Conservation (phyloP, 2,797 vertebrate genomes). For the Todus mexicanus region DNA sequence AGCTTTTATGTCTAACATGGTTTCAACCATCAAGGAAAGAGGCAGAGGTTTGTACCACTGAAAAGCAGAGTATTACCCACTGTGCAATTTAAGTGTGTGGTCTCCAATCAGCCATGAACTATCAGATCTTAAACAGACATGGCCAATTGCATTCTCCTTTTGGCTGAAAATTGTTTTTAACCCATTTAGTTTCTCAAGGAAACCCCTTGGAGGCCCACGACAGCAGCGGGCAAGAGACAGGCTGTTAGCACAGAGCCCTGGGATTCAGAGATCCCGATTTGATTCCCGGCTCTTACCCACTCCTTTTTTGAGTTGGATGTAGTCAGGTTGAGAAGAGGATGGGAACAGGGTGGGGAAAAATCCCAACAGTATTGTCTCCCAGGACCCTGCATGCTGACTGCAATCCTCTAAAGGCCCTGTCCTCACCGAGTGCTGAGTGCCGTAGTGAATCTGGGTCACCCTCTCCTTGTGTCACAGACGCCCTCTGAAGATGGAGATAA, state of each 20-base stretch:
- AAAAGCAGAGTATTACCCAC: neutral
- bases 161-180: neutral
- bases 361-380: neutral
- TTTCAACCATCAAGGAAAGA: neutral
- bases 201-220: neutral
- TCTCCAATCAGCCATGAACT: neutral
- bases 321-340: neutral
- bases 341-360: rapidly evolving
- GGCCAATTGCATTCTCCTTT: neutral
- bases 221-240: neutral
- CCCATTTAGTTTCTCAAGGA: neutral
- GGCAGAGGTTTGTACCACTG: neutral
- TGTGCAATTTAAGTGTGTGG: neutral
- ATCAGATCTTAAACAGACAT: neutral
- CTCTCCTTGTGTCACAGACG: neutral
- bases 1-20: neutral
- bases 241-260: neutral
- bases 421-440: neutral
- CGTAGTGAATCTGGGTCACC: neutral
- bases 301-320: neutral
- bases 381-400: neutral
- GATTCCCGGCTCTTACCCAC: neutral
- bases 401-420: neutral
- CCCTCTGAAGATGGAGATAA: neutral
- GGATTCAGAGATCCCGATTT: neutral